These are phyloP conservation scores for Hyperoodon ampullatus DNA, from an alignment of 2,113 vertebrate species.

Conservation along the genomic window DNA sequence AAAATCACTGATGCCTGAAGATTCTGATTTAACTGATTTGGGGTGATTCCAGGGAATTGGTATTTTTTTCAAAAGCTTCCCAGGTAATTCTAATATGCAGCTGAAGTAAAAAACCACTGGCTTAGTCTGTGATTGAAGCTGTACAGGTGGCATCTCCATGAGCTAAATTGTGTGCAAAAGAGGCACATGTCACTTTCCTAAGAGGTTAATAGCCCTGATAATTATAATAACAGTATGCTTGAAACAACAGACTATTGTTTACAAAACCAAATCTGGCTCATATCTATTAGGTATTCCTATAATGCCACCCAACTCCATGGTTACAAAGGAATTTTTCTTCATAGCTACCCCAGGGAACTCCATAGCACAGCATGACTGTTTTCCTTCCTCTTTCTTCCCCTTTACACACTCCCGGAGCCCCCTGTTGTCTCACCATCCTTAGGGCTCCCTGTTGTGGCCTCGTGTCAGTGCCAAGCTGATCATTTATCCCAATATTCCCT, in stretches of 20 bases:
- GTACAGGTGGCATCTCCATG: neutral
- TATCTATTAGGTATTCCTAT: neutral
- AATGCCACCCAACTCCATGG: neutral
- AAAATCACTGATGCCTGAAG: neutral
- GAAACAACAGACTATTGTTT: conserved; percentile 8
- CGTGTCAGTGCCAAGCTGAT: neutral
- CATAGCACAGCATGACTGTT: neutral
- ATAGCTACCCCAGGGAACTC: neutral
- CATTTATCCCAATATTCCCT: neutral
- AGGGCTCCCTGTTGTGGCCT: neutral
- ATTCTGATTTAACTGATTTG: neutral
- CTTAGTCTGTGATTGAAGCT: neutral
- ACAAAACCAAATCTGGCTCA: neutral
- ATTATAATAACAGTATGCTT: neutral
- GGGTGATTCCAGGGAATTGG: neutral
- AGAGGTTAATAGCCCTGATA: neutral
- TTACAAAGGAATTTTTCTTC: conserved; percentile 6
- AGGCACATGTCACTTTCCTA: neutral
- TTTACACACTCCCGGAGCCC: neutral
- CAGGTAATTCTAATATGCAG: neutral
- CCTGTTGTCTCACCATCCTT: neutral
- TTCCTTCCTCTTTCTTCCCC: neutral
- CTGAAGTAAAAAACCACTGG: neutral
- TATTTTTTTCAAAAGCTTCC: neutral
- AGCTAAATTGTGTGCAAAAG: neutral